Base-by-base conservation (phyloP, 2,113 vertebrate species). In the Carassius gibelio region DNA sequence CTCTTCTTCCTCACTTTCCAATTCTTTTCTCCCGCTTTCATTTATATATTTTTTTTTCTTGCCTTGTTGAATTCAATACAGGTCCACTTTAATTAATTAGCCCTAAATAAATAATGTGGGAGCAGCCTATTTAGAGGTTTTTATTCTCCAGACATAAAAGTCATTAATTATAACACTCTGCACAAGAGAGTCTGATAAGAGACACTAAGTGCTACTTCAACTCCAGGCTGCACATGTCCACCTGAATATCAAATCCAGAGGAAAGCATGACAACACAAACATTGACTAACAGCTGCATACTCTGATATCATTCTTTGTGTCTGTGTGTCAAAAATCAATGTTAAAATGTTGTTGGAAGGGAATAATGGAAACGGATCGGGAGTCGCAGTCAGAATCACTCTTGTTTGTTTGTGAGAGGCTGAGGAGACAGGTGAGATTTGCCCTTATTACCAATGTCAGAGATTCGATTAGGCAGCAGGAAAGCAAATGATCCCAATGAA, bases 401-500 rank as follows among this genome's bases (percentile, higher is more conserved):
- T 92, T 92, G 84, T 90, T 93, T 95, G 93, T 93, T 94, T 95
- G 92, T 92, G 90, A 92, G 88, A 88, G 91, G 93, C 92, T 88
- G 87, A 86, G 88, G 85, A 93, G 90, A 91, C 94, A 95, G 94
- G 94, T 95, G 93, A 95, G 92, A 93, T 94, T 92, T 95, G 95
- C 94, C 94, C 94, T 95, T 97, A 97, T 97, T 97, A 97, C 97
- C 96, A 96, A 94, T 97, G 97, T 99, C 95, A 95, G 93, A 90
- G 94, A 95, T 95, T 95, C 94, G 94, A 95, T 95, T 95, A 95
- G 94, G 93, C 94, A 94, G 88, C 82, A 93, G 91, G 92, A 95
- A 94, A 93, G 94, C 95, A 97, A 98, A 98, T 96, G 96, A 97
- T 96, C 96, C 95, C 96, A 97, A 97, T 98, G 96, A 97, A 97